Percentiles rank a stretch among this genome's conserved stretches.
Conservation (phyloP, 2,113 vertebrate genomes). For the Pogonocichla stellata region DNA sequence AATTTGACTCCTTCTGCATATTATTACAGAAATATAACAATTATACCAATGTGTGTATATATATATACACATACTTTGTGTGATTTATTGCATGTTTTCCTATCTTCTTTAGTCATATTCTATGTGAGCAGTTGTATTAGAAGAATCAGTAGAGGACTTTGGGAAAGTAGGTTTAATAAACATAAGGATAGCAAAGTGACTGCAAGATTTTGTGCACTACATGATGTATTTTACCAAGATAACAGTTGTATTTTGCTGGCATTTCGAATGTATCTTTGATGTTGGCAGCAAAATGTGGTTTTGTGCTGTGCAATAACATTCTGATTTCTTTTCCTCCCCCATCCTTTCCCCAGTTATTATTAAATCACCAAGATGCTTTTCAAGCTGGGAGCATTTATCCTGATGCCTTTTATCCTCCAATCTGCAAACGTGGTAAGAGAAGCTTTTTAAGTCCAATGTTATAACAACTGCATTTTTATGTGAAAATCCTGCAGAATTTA, state of each 20-base stretch:
- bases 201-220: background rate
- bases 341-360: slow-evolving; percentile 62
- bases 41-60: background rate
- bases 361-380: slow-evolving; percentile 77
- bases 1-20: background rate
- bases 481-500: background rate
- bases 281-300: background rate
- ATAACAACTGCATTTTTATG: background rate
- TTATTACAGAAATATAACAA: background rate
- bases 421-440: slow-evolving; percentile 76
- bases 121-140: background rate
- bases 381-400: slow-evolving; percentile 79
- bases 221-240: background rate
- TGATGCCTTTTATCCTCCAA: slow-evolving; percentile 74
- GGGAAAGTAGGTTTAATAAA: background rate
- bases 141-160: background rate
- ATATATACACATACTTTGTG: background rate
- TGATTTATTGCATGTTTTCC: background rate
- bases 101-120: background rate
- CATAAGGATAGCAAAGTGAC: background rate
- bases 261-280: background rate
- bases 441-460: background rate
- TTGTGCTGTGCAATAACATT: background rate
- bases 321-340: background rate
- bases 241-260: background rate